Evolutionary conservation across 2,888 invertebrate genomes (phyloP).

Genomic region (Clostera curtula): DNA sequence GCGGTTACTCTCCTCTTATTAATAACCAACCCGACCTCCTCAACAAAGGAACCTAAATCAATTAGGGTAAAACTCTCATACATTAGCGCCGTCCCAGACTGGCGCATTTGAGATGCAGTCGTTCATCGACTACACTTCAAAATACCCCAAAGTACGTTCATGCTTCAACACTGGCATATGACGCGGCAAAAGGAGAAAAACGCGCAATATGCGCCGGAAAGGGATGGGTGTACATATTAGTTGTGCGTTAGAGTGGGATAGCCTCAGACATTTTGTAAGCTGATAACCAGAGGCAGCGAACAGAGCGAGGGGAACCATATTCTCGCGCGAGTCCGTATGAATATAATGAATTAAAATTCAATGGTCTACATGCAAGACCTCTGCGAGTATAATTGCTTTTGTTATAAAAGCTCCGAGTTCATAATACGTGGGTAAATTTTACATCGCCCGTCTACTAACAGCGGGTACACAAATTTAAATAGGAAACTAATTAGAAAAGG

Average conservation of each 20-base stretch:
- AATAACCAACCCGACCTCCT: slow-evolving; percentile 54
- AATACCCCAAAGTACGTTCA: slow-evolving; percentile 49
- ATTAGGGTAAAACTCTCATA: slow-evolving; percentile 46
- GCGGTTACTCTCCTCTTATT: slow-evolving; percentile 57
- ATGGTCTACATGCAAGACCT: slow-evolving; percentile 50
- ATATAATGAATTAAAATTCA: slow-evolving; percentile 73
- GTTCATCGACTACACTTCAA: slow-evolving; percentile 39
- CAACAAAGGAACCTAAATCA: slow-evolving; percentile 66
- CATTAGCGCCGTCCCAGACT: slow-evolving; percentile 22
- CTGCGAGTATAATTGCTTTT: slow-evolving; percentile 46
- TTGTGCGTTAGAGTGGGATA: slow-evolving; percentile 50
- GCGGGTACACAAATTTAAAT: slow-evolving; percentile 12
- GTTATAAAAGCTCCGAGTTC: slow-evolving; percentile 37
- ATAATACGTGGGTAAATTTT: slow-evolving; percentile 14
- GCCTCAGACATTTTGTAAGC: slow-evolving; percentile 69
- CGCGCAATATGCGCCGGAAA: slow-evolving; percentile 66
- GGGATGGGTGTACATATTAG: slow-evolving; percentile 57
- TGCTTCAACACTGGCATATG: slow-evolving; percentile 61
- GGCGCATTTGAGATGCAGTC: slow-evolving; percentile 30
- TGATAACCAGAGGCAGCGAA: slow-evolving; percentile 71
- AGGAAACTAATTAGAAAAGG: slow-evolving; percentile 30
- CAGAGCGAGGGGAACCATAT: slow-evolving; percentile 71
- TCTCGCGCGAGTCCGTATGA: slow-evolving; percentile 69
- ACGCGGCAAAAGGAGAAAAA: slow-evolving; percentile 74
- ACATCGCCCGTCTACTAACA: slow-evolving; percentile 11